These are phyloP conservation scores for Butorides virescens DNA, from an alignment of 2,113 vertebrate species.

Conservation along the genomic window DNA sequence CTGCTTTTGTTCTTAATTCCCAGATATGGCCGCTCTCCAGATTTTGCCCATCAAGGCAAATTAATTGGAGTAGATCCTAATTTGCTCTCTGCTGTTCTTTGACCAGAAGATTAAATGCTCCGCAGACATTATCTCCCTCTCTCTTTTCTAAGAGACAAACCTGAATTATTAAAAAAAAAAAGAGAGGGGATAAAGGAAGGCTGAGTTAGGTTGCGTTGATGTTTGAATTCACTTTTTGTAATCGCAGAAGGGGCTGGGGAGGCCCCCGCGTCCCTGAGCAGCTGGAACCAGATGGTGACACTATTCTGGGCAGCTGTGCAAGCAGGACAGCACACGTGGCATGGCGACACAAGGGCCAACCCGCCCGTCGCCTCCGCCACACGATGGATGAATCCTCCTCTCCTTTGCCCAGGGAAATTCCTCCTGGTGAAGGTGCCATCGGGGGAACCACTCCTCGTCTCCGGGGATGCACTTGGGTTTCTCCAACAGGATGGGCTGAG, in stretches of 20 bases:
- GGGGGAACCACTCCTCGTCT: accelerated
- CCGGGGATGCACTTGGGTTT: accelerated
- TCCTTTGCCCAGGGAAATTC: not conserved
- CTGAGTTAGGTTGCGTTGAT: not conserved
- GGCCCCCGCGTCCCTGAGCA: accelerated
- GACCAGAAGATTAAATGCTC: slow-evolving; percentile 77
- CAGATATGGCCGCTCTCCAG: slow-evolving; percentile 68
- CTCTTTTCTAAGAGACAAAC: slow-evolving; percentile 13
- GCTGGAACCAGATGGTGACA: slow-evolving; percentile 28
- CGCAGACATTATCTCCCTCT: slow-evolving; percentile 67
- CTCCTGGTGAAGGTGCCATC: accelerated
- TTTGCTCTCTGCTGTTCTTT: slow-evolving; percentile 75
- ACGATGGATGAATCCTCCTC: accelerated
- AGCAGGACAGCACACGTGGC: not conserved
- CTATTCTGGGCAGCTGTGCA: not conserved
- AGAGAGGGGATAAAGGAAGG: not conserved
- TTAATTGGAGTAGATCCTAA: slow-evolving; percentile 72
- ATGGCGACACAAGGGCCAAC: accelerated
- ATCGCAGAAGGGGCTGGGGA: not conserved
- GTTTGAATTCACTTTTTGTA: slow-evolving; percentile 1
- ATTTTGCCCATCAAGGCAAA: slow-evolving; percentile 66
- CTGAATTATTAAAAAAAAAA: slow-evolving; percentile 6
- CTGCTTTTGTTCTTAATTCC: slow-evolving; percentile 73
- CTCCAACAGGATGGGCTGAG: not conserved
- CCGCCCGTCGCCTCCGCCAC: accelerated